Evolutionary conservation across 2,797 vertebrate genomes (phyloP).

Genomic region (Cyclura pinguis): DNA sequence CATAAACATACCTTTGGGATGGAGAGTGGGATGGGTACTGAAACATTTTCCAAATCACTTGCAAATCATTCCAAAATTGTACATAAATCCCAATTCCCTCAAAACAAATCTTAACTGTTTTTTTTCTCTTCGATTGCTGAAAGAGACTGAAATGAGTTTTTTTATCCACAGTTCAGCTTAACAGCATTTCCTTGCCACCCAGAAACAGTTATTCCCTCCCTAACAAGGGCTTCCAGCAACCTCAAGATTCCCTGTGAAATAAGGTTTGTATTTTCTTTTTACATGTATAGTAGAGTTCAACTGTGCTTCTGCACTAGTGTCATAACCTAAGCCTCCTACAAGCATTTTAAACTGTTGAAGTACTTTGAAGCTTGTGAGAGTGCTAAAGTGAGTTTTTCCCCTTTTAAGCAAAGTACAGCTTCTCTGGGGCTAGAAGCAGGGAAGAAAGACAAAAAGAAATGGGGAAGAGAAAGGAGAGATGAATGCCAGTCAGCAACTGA

Average conservation of each 20-base stretch:
- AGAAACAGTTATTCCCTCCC: neutral
- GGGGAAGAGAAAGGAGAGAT: conserved; percentile 6
- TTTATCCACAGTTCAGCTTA: neutral
- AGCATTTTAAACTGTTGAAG: conserved; percentile 44
- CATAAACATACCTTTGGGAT: neutral
- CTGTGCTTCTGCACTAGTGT: neutral
- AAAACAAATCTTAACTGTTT: neutral
- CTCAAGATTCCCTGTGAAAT: neutral
- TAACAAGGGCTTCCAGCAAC: conserved; percentile 22
- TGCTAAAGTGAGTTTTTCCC: conserved; percentile 2
- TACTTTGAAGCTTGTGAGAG: conserved; percentile 56
- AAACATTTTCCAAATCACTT: neutral
- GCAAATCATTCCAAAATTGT: neutral
- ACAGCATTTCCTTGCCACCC: conserved; percentile 10
- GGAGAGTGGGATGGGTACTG: neutral
- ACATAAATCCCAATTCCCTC: neutral
- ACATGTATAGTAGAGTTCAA: conserved; percentile 27
- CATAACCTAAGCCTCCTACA: conserved; percentile 43
- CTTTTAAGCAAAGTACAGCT: conserved; percentile 44
- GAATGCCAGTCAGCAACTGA: conserved; percentile 47
- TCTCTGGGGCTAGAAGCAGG: neutral
- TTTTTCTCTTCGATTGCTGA: neutral
- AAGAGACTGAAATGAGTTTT: conserved; percentile 1
- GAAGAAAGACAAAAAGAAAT: conserved; percentile 25
- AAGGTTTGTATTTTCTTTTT: conserved; percentile 51